Percentiles rank a stretch among this genome's conserved stretches.
Evolutionary conservation across 2,797 vertebrate species (phyloP).

Genomic region (Diplodus sargus): DNA sequence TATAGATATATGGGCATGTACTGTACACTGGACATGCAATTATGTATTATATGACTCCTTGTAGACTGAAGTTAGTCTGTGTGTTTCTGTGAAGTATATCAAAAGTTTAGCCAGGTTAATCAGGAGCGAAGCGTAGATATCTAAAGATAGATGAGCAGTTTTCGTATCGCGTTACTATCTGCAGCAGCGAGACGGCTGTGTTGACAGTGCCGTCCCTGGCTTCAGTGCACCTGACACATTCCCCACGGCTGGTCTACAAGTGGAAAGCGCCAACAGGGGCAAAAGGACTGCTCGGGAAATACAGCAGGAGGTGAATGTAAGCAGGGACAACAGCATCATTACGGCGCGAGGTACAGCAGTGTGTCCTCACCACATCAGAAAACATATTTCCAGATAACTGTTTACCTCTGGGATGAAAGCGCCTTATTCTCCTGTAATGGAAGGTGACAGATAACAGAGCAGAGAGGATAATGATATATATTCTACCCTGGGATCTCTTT

Average conservation of each 20-base stretch:
- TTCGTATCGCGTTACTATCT: constrained; percentile 45
- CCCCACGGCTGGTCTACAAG: constrained; percentile 32
- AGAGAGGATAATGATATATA: constrained; percentile 60
- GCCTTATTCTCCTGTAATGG: constrained; percentile 57
- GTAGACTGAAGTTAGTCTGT: constrained; percentile 6
- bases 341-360: constrained; percentile 13
- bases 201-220: constrained; percentile 44
- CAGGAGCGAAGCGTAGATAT: not conserved
- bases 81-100: constrained; percentile 16
- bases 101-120: constrained; percentile 19
- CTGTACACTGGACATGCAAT: constrained; percentile 10
- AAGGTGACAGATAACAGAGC: constrained; percentile 70
- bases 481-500: constrained; percentile 30
- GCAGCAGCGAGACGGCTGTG: constrained; percentile 15
- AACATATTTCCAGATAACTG: constrained; percentile 60
- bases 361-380: constrained; percentile 46
- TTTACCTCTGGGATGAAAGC: constrained; percentile 52
- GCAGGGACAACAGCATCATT: constrained; percentile 41
- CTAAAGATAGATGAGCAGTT: constrained; percentile 33
- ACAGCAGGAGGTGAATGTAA: constrained; percentile 37
- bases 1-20: constrained; percentile 9
- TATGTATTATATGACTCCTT: not conserved
- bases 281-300: constrained; percentile 22
- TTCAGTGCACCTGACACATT: constrained; percentile 50
- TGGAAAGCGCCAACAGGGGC: constrained; percentile 38